Evolutionary conservation across 2,888 invertebrate species (phyloP).

Genomic region (Thereva unica): DNA sequence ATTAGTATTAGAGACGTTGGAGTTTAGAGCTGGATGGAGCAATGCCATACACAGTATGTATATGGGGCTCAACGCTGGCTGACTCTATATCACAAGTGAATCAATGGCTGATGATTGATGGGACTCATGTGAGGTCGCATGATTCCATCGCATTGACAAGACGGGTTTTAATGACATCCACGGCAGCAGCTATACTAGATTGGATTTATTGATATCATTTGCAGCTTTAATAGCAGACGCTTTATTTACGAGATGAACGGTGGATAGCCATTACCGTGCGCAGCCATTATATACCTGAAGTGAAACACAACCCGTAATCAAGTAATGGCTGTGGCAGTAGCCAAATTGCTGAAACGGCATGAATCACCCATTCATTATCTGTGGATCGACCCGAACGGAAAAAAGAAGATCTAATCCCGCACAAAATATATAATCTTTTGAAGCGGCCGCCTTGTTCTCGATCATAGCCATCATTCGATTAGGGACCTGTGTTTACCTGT

Average conservation of each 20-base stretch:
- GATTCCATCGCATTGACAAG: slow-evolving; percentile 22
- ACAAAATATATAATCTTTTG: too few relatives aligned
- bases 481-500: not conserved
- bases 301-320: too few relatives aligned
- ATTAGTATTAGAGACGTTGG: slow-evolving; percentile 29
- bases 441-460: too few relatives aligned
- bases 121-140: slow-evolving; percentile 9
- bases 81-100: slow-evolving; percentile 3
- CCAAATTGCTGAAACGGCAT: too few relatives aligned
- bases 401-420: too few relatives aligned
- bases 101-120: slow-evolving; percentile 28
- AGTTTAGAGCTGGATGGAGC: slow-evolving; percentile 6
- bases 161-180: slow-evolving; percentile 26
- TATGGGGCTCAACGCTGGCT: not conserved
- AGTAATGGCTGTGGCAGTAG: too few relatives aligned
- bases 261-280: too few relatives aligned
- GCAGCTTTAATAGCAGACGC: not conserved
- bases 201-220: slow-evolving; percentile 6
- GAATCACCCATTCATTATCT: too few relatives aligned
- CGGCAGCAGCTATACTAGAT: slow-evolving; percentile 11
- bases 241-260: not conserved
- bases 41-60: not conserved
- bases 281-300: too few relatives aligned
- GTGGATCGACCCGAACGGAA: too few relatives aligned
- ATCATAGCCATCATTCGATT: too few relatives aligned